A percentile compares a stretch with the other conserved stretches of the same genome.
These are phyloP conservation scores for Rapana venosa DNA, from an alignment of 2,888 invertebrate species.

Conservation along the genomic window DNA sequence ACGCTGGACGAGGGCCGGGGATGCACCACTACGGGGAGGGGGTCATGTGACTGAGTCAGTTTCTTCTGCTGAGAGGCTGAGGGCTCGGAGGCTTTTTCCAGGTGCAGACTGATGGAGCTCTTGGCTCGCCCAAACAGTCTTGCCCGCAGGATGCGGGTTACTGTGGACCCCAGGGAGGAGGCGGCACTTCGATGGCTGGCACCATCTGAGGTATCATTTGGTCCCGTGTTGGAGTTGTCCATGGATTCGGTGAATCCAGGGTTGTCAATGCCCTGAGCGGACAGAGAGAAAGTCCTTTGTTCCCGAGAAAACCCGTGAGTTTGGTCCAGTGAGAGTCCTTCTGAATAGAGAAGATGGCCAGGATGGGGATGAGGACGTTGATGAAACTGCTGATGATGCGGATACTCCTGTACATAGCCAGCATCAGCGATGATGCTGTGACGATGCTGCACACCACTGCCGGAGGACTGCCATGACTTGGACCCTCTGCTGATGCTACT, in stretches of 20 bases:
- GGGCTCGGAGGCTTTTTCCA: slow-evolving; percentile 36
- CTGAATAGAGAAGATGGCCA: background rate
- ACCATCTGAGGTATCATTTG: slow-evolving; percentile 7
- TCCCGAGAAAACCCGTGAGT: slow-evolving; percentile 23
- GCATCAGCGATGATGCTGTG: slow-evolving; percentile 9
- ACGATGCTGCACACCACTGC: background rate
- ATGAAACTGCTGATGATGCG: background rate
- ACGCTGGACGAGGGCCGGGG: slow-evolving; percentile 24
- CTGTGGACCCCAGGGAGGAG: slow-evolving; percentile 45
- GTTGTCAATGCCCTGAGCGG: slow-evolving; percentile 37
- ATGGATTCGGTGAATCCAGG: slow-evolving; percentile 30
- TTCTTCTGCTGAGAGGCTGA: background rate
- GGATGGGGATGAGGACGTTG: background rate
- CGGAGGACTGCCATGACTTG: slow-evolving; percentile 4
- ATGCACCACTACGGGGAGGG: background rate
- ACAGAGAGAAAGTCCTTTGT: slow-evolving; percentile 25
- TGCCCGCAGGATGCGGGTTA: slow-evolving; percentile 47
- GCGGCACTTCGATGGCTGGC: slow-evolving; percentile 3
- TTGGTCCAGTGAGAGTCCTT: background rate
- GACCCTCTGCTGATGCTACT: slow-evolving; percentile 10
- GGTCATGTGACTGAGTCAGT: slow-evolving; percentile 1
- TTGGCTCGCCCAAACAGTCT: slow-evolving; percentile 50
- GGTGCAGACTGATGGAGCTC: slow-evolving; percentile 49
- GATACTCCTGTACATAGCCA: background rate
- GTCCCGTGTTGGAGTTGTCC: slow-evolving; percentile 12